Conservation (phyloP, 2,888 invertebrate genomes). For the Hydropsyche betteni region DNA sequence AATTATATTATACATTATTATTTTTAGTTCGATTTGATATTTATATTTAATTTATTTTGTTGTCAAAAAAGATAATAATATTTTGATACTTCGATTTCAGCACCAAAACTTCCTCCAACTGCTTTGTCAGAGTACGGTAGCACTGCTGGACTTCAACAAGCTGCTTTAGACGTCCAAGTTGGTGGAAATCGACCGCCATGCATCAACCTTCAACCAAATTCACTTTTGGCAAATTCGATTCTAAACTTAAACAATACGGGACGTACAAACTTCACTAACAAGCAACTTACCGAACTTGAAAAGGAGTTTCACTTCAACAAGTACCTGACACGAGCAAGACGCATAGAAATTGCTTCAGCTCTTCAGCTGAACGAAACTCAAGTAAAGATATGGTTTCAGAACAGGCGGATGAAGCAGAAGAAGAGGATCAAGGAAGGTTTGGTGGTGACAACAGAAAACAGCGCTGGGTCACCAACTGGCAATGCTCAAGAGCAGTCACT, state of each 20-base stretch:
- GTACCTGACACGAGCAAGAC: slow-evolving; percentile 94
- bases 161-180: slow-evolving; percentile 63
- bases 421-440: slow-evolving; percentile 95
- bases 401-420: slow-evolving; percentile 98
- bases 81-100: slow-evolving; percentile 62
- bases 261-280: slow-evolving; percentile 98
- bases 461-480: slow-evolving; percentile 65
- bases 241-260: slow-evolving; percentile 82
- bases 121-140: slow-evolving; percentile 66
- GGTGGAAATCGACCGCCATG: slow-evolving; percentile 59
- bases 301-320: slow-evolving; percentile 99
- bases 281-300: slow-evolving; percentile 98
- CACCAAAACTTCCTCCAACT: slow-evolving; percentile 70
- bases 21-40: too few species aligned
- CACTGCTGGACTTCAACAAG: slow-evolving; percentile 63
- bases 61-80: not conserved
- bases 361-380: slow-evolving; percentile 97
- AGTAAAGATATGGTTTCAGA: slow-evolving; percentile 99
- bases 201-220: slow-evolving; percentile 61
- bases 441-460: slow-evolving; percentile 66
- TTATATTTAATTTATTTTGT: not conserved
- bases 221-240: slow-evolving; percentile 63
- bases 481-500: slow-evolving; percentile 58
- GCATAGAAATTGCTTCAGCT: slow-evolving; percentile 97
- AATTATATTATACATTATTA: too few species aligned